phyloP scores from a whole-genome alignment of 2,888 invertebrate genomes.

The Spialia ferax region DNA sequence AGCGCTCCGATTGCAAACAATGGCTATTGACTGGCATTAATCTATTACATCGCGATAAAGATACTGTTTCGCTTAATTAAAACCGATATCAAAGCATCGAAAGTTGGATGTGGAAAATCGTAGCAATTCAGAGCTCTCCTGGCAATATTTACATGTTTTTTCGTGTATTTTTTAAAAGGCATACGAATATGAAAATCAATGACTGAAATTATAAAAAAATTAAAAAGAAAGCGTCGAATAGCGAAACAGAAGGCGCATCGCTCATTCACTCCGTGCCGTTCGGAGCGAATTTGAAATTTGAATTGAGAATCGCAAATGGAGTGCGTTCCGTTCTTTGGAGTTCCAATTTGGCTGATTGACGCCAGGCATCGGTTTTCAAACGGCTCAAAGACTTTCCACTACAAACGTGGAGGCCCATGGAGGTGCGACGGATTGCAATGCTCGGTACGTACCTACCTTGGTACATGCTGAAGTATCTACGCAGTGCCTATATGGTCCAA shows the following conservation, averaged over 20 bases:
- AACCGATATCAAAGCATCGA: conserved; percentile 15
- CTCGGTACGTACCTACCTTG: too few species aligned
- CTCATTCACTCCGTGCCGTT: conserved; percentile 54
- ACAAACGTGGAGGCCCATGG: conserved; percentile 21
- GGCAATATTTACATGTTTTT: conserved; percentile 17
- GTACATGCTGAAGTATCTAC: not conserved
- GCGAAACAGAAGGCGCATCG: conserved; percentile 43
- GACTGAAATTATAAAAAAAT: conserved; percentile 39
- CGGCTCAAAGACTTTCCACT: conserved; percentile 71
- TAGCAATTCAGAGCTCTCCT: conserved; percentile 2
- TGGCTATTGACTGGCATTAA: conserved; percentile 22
- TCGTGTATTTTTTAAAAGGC: conserved; percentile 23
- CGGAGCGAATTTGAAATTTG: conserved; percentile 64
- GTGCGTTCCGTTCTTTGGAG: conserved; percentile 69
- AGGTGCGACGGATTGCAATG: conserved; percentile 33
- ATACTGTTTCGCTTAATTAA: conserved; percentile 24
- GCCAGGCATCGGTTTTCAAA: conserved; percentile 76
- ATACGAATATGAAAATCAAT: conserved; percentile 36
- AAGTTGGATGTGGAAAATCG: conserved; percentile 23
- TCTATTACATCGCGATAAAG: conserved; percentile 22
- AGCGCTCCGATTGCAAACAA: conserved; percentile 36
- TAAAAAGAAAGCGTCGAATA: conserved; percentile 39
- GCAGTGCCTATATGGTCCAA: not conserved
- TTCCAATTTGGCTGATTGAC: conserved; percentile 84
- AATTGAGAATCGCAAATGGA: conserved; percentile 61